A percentile compares a stretch with the other conserved stretches of the same genome.
Conservation (phyloP, 2,113 vertebrate species). For the Microtus montanus region DNA sequence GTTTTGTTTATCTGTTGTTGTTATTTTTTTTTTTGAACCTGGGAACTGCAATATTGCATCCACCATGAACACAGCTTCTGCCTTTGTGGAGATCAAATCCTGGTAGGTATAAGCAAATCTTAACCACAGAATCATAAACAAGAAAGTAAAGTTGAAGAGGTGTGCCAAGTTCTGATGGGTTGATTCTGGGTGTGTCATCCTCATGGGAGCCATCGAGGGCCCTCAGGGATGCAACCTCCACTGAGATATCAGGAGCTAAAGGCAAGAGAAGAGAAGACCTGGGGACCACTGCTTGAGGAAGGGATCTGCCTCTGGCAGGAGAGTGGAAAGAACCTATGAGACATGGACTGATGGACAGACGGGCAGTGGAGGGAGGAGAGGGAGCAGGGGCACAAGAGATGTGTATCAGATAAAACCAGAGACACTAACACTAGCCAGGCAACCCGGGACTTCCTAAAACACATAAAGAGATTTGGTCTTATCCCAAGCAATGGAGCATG, state of each 20-base stretch:
- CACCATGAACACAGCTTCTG: neutral
- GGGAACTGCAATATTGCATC: neutral
- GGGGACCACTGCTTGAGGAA: neutral
- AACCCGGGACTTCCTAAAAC: neutral
- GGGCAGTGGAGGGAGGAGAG: neutral
- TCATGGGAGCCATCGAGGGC: neutral
- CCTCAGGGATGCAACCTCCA: neutral
- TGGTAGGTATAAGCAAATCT: neutral
- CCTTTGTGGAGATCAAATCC: neutral
- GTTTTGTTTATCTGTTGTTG: too few relatives aligned
- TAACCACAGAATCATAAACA: conserved; percentile 5
- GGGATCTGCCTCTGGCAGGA: neutral
- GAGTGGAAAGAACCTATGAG: neutral
- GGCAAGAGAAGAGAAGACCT: neutral
- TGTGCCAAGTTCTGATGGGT: neutral
- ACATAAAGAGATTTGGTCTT: neutral
- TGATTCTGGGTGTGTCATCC: neutral
- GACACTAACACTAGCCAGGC: neutral
- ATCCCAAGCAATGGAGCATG: neutral
- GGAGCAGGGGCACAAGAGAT: neutral
- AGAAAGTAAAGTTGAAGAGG: neutral
- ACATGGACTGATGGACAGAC: too few relatives aligned
- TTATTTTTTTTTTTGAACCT: neutral
- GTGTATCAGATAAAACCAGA: neutral
- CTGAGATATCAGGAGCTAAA: neutral